A percentile compares a stretch with the other conserved stretches of the same genome.
Evolutionary conservation across 1,140 invertebrate genomes (phyloP).

Genomic region (Spodoptera litura): DNA sequence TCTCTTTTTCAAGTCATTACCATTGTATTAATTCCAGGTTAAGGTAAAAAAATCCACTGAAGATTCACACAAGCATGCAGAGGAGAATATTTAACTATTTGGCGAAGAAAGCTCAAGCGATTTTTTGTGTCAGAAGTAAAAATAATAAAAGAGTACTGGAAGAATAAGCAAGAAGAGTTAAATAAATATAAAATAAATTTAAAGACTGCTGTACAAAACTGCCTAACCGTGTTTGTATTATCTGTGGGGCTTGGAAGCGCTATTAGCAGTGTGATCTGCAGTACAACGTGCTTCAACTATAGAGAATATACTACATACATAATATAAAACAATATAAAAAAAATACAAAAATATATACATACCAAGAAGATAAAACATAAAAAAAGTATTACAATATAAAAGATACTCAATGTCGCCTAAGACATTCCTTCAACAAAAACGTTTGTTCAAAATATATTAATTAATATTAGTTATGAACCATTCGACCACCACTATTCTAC

Average conservation of each 20-base stretch:
- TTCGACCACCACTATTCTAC: slow-evolving; percentile 52
- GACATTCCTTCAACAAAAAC: slow-evolving; percentile 75
- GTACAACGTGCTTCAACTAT: slow-evolving; percentile 56
- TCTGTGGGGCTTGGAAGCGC: slow-evolving; percentile 47
- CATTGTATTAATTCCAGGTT: slow-evolving; percentile 5
- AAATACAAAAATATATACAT: slow-evolving; percentile 42
- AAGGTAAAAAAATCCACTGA: slow-evolving; percentile 20
- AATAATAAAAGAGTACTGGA: background rate
- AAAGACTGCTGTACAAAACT: slow-evolving; percentile 22
- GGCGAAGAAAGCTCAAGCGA: slow-evolving; percentile 46
- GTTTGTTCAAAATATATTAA: slow-evolving; percentile 29
- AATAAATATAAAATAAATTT: slow-evolving; percentile 28
- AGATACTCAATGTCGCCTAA: slow-evolving; percentile 74
- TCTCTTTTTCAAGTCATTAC: slow-evolving; percentile 24
- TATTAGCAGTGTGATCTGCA: slow-evolving; percentile 58
- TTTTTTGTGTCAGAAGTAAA: slow-evolving; percentile 2
- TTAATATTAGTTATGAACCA: slow-evolving; percentile 39
- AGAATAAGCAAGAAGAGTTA: slow-evolving; percentile 31
- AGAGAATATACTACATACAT: slow-evolving; percentile 63
- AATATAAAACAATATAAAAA: slow-evolving; percentile 58
- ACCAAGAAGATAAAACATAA: slow-evolving; percentile 58
- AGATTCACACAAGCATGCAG: slow-evolving; percentile 36
- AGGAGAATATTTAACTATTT: background rate
- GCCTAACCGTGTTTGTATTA: slow-evolving; percentile 47
- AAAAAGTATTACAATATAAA: slow-evolving; percentile 57